Conservation (phyloP, 2,797 vertebrate species). For the Falco berigora region DNA sequence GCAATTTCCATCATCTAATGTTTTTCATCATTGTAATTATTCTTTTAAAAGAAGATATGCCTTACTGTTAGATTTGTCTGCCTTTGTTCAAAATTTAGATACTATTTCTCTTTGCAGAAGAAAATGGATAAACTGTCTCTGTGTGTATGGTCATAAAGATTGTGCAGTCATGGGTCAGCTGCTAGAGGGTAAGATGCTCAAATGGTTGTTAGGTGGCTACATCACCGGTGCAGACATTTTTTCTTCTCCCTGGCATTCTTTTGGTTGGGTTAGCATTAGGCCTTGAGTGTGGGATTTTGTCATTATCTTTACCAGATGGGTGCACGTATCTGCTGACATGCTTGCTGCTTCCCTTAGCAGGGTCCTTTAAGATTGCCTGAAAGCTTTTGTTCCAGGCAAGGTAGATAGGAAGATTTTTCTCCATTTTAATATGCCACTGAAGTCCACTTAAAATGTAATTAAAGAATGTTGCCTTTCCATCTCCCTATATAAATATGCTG, state of each 20-base stretch:
- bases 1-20: background rate
- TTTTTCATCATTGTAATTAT: background rate
- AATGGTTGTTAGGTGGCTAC: background rate
- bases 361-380: background rate
- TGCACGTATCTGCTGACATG: fast-evolving
- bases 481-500: background rate
- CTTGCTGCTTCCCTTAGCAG: background rate
- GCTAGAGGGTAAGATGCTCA: background rate
- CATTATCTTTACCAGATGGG: background rate
- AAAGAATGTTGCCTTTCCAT: background rate
- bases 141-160: background rate
- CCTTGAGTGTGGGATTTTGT: background rate
- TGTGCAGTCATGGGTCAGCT: background rate
- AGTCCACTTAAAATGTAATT: background rate
- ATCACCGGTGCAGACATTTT: background rate
- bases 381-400: background rate
- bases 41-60: background rate
- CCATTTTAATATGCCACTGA: background rate
- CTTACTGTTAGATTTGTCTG: background rate
- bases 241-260: background rate
- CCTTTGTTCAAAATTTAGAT: background rate
- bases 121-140: background rate
- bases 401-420: background rate
- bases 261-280: background rate
- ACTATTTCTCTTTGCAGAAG: background rate